Evolutionary conservation across 1,140 invertebrate species (phyloP).

Genomic region (Drosophila busckii): DNA sequence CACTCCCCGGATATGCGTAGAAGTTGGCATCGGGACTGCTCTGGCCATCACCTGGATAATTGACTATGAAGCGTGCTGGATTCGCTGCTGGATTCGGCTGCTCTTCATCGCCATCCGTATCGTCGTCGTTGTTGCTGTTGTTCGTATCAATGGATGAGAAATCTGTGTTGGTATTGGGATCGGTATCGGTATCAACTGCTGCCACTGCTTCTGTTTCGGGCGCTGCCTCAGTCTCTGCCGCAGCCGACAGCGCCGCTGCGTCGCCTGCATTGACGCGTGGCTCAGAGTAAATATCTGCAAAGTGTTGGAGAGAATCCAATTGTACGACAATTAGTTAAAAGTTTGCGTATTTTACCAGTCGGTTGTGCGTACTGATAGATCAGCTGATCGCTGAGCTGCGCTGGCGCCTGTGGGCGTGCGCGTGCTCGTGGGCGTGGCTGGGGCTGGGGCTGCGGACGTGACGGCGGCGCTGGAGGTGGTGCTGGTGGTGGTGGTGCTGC

Average conservation of each 20-base stretch:
- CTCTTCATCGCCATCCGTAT: background rate
- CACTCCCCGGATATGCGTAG: background rate
- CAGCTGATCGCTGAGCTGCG: conserved; percentile 46
- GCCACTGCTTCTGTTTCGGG: background rate
- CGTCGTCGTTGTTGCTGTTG: too few relatives aligned
- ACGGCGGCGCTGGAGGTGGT: conserved; percentile 4
- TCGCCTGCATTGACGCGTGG: conserved; percentile 15
- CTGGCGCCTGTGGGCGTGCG: conserved; percentile 1
- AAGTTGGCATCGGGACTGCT: background rate
- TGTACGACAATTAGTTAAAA: conserved; percentile 76
- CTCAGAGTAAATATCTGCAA: conserved; percentile 73
- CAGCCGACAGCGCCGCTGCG: conserved; percentile 11
- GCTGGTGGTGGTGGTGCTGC: conserved; percentile 8
- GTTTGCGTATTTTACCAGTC: conserved; percentile 70
- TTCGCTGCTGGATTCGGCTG: background rate
- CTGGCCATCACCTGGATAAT: conserved; percentile 16
- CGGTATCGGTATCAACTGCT: background rate
- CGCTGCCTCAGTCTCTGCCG: background rate
- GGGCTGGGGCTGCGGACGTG: conserved; percentile 9
- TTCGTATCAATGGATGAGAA: too few relatives aligned
- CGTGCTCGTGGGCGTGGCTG: conserved; percentile 14
- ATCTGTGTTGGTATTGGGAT: background rate
- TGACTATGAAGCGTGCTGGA: conserved; percentile 11
- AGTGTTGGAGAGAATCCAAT: conserved; percentile 77
- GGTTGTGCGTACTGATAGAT: conserved; percentile 72